These are phyloP conservation scores for Torymus aiolomorphi DNA, from an alignment of 2,888 invertebrate species.

Conservation along the genomic window DNA sequence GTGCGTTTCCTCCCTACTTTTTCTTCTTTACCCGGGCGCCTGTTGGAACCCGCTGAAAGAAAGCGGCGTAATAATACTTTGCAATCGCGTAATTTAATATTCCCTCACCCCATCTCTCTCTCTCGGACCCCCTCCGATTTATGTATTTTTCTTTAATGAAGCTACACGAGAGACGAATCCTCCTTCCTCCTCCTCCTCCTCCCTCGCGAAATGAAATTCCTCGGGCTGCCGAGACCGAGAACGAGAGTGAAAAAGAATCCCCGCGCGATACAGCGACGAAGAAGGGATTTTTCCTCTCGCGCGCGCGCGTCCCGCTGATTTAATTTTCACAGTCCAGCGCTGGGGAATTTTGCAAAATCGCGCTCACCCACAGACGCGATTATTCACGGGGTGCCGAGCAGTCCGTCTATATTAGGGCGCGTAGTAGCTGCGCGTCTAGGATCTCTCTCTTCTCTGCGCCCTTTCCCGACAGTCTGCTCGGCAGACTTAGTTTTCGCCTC, in stretches of 20 bases:
- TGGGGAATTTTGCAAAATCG: slow-evolving; percentile 21
- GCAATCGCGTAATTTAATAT: slow-evolving; percentile 54
- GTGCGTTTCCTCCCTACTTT: background rate
- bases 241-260: no score
- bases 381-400: slow-evolving; percentile 58
- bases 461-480: slow-evolving; percentile 16
- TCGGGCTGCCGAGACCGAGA: background rate
- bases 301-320: slow-evolving; percentile 42
- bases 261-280: slow-evolving; percentile 16
- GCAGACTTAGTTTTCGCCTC: slow-evolving; percentile 35
- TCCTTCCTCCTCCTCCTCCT: background rate
- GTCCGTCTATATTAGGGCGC: slow-evolving; percentile 48
- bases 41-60: slow-evolving; percentile 12
- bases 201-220: slow-evolving; percentile 46
- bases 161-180: slow-evolving; percentile 15
- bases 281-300: slow-evolving; percentile 20
- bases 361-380: slow-evolving; percentile 53
- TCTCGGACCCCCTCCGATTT: slow-evolving; percentile 39
- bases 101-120: background rate
- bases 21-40: background rate
- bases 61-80: slow-evolving; percentile 47
- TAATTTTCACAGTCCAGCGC: slow-evolving; percentile 56
- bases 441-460: background rate
- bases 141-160: slow-evolving; percentile 57
- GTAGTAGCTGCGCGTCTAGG: background rate